Percentiles rank a stretch among this genome's conserved stretches.
Conservation (phyloP, 1,140 invertebrate species). For the Bombus superbus region DNA sequence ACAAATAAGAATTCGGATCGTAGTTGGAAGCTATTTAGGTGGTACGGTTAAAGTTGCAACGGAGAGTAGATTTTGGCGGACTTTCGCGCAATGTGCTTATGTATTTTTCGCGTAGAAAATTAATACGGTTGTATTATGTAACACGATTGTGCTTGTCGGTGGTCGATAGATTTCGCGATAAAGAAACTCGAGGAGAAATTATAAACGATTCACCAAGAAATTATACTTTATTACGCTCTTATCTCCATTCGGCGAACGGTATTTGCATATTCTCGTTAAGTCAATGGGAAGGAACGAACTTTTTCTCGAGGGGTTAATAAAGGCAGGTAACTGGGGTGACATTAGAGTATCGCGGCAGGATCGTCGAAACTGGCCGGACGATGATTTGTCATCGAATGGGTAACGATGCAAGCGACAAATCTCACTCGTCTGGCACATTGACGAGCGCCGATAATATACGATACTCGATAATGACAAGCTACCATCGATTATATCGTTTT, state of each 20-base stretch:
- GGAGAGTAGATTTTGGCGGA: background rate
- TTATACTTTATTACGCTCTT: background rate
- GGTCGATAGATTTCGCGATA: background rate
- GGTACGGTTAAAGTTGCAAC: background rate
- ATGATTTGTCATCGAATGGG: constrained; percentile 68
- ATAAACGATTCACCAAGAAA: background rate
- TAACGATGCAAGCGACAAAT: constrained; percentile 70
- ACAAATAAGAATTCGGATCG: background rate
- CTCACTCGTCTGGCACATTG: constrained; percentile 63
- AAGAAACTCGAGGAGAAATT: background rate
- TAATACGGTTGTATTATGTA: background rate
- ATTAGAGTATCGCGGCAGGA: constrained; percentile 14
- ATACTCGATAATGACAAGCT: constrained; percentile 62
- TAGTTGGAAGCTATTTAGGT: background rate
- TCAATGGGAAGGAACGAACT: background rate
- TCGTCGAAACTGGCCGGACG: constrained; percentile 4
- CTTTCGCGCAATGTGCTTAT: background rate
- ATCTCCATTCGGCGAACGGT: background rate
- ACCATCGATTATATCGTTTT: constrained; percentile 59
- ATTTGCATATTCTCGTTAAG: background rate
- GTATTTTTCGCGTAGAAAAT: too few relatives aligned
- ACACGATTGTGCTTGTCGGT: background rate
- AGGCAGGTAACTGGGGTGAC: background rate
- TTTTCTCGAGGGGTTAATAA: background rate
- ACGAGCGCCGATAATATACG: constrained; percentile 60